These are phyloP conservation scores for Lucilia cuprina DNA, from an alignment of 1,140 invertebrate species.

Conservation along the genomic window DNA sequence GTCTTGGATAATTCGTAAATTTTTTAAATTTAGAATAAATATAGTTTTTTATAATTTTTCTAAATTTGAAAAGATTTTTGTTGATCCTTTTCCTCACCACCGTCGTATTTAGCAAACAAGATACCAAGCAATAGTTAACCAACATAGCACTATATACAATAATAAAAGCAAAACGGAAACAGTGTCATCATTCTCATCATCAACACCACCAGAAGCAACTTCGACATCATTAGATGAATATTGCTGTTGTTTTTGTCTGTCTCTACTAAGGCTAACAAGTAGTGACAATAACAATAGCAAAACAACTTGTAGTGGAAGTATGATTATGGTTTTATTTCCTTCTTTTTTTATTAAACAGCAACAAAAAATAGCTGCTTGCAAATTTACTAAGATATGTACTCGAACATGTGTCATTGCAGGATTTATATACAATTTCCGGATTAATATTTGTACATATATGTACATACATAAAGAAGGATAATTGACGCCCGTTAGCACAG, in stretches of 20 bases:
- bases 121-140: no score
- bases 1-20: no score
- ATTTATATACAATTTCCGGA: constrained; percentile 5
- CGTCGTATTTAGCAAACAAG: no score
- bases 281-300: background rate
- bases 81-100: no score
- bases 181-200: background rate
- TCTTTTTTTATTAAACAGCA: background rate
- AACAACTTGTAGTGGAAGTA: background rate
- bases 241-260: no score
- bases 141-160: no score
- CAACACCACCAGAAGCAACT: background rate
- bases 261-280: no score
- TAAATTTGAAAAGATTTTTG: no score
- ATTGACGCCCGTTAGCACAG: background rate
- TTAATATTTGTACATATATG: background rate
- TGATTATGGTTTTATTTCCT: background rate
- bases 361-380: background rate
- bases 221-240: background rate
- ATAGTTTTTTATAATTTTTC: no score
- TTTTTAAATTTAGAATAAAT: no score
- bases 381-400: background rate
- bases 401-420: background rate
- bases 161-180: background rate
- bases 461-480: background rate